Evolutionary conservation across 2,113 vertebrate species (phyloP).

Genomic region (Amblyopsis rosae): DNA sequence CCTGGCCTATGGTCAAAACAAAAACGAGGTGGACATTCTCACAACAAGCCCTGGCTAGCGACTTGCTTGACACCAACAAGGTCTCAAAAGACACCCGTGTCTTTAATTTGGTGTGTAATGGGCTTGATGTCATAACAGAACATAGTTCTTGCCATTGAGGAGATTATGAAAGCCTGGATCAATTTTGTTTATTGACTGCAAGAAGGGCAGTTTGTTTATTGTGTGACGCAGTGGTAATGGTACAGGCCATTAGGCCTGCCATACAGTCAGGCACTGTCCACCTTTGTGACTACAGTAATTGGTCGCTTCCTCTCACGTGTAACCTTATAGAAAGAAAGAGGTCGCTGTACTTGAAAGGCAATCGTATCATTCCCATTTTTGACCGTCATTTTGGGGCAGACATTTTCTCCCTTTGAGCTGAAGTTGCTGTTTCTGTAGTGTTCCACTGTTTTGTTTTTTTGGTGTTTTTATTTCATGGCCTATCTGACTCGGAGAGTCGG

Average conservation of each 20-base stretch:
- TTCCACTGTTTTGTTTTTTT: too few species aligned
- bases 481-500: too few species aligned
- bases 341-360: conserved; percentile 39
- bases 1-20: conserved; percentile 22
- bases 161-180: conserved; percentile 5
- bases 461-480: too few species aligned
- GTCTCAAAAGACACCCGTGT: background rate
- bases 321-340: conserved; percentile 60
- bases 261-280: conserved; percentile 37
- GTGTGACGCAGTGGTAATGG: conserved; percentile 35
- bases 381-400: too few species aligned
- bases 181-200: conserved; percentile 38
- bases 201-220: conserved; percentile 47
- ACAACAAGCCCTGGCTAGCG: background rate
- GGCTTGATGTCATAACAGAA: background rate
- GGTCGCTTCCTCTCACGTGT: conserved; percentile 66
- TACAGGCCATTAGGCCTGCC: conserved; percentile 57
- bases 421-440: too few species aligned
- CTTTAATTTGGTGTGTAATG: background rate
- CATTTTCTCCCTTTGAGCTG: too few species aligned
- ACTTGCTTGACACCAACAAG: background rate
- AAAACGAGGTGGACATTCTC: background rate
- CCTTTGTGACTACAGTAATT: conserved; percentile 58
- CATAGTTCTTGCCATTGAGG: background rate
- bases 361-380: too few species aligned